A percentile compares a stretch with the other conserved stretches of the same genome.
phyloP scores from a whole-genome alignment of 2,797 vertebrate species.

The Phrynocephalus forsythii region DNA sequence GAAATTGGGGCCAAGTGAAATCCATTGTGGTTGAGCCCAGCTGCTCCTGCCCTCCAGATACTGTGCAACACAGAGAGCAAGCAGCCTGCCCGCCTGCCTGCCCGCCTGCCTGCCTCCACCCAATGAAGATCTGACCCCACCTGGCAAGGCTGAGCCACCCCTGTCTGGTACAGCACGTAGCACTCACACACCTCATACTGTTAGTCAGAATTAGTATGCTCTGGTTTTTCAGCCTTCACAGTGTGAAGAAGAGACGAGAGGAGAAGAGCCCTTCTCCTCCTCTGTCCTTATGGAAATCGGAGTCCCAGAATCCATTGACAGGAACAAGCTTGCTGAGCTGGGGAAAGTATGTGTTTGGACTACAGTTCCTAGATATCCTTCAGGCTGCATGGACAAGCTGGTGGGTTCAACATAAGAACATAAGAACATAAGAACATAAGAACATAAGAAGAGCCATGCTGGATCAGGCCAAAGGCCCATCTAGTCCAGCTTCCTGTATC shows the following conservation, averaged over 20 bases:
- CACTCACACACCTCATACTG: neutral
- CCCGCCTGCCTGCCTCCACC: neutral
- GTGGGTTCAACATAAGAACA: no score
- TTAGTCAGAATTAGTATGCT: neutral
- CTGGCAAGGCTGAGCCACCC: conserved; percentile 10
- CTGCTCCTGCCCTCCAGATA: neutral
- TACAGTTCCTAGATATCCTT: no score
- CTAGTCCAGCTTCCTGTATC: no score
- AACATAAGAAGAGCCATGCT: no score
- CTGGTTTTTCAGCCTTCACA: neutral
- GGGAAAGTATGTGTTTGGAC: no score
- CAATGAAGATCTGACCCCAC: conserved; percentile 25
- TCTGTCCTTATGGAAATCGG: no score
- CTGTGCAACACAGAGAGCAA: neutral
- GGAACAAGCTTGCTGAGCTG: no score
- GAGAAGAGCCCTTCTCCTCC: neutral
- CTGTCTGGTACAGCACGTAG: conserved; percentile 48
- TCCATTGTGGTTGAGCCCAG: neutral
- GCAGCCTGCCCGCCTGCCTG: neutral
- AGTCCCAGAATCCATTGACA: neutral
- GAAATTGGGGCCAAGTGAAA: conserved; percentile 18
- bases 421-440: no score
- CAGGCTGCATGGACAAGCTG: no score
- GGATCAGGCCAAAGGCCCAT: no score
- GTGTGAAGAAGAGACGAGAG: neutral